Evolutionary conservation across 2,888 invertebrate species (phyloP).

Genomic region (Pseudococcus longispinus): DNA sequence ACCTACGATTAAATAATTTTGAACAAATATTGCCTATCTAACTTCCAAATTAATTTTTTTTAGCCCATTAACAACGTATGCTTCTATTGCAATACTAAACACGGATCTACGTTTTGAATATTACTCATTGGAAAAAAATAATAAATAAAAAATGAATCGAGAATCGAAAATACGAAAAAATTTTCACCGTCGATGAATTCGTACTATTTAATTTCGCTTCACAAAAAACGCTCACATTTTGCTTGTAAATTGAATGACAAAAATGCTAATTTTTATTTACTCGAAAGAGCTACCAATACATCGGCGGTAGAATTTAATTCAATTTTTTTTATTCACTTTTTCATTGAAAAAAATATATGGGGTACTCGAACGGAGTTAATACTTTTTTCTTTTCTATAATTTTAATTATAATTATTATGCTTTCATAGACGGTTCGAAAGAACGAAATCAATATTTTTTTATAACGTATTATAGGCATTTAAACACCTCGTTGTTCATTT

Average conservation of each 20-base stretch:
- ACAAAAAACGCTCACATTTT: neutral
- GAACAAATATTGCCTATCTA: neutral
- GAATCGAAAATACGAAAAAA: neutral
- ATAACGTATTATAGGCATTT: neutral
- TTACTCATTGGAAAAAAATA: neutral
- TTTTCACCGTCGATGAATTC: neutral
- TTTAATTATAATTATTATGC: neutral
- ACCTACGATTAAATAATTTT: neutral
- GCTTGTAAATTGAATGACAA: conserved; percentile 9
- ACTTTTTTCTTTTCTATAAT: neutral
- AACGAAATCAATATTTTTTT: neutral
- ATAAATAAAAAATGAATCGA: neutral
- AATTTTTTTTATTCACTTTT: neutral
- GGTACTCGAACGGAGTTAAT: neutral
- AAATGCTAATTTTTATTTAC: conserved; percentile 15
- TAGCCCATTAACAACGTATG: neutral
- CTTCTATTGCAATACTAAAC: neutral
- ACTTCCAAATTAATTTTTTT: neutral
- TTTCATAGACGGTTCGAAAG: neutral
- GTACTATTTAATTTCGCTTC: neutral
- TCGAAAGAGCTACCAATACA: conserved; percentile 4
- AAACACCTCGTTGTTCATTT: neutral
- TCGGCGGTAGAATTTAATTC: neutral
- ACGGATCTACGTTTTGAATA: neutral
- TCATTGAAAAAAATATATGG: neutral